Base-by-base conservation (phyloP, 1,140 invertebrate genomes). In the Protaetia brevitarsis region DNA sequence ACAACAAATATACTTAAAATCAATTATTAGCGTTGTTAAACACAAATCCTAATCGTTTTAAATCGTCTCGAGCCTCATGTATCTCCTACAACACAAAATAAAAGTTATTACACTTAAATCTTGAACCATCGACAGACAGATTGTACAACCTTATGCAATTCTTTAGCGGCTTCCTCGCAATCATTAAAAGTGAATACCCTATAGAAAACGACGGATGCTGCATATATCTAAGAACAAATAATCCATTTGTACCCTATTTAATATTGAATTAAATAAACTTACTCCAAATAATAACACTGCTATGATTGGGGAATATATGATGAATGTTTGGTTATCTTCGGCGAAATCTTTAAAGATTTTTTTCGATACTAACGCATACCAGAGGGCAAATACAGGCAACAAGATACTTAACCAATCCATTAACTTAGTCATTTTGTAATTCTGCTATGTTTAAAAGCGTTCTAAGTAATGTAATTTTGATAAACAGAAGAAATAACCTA, bases 141-240 rank as follows among this genome's bases (percentile, higher is more conserved):
- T 45, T 13, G 37, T 13, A 51, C 41, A n/a, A n/a, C n/a, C 69
- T 76, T 71, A 63, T 92, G 86, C n/a, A 96, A 78, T 79, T 95
- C 92, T 69, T 84, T 82, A 6, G 91, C 89, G 27, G 92, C 93
- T 63, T 88, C 84, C 58, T 89, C 83, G 79, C 93, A 95, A 74
- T 94, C 87, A 79, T 95, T 95, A 69, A 96, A 95, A 2, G 88
- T 94, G 62, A 92, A 89, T 0, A 90, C 88, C 72, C 92, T 81
- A 70, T 92, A 94, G 4, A 94, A 77, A 36, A 96, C 85, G 21
- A 90, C 85, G 58, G 77, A 80, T 0, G 83, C 79, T 10, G 92
- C 88, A 77, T 89, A 92, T 11, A 91, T 45, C 87, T 88, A 73
- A 69, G 23, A 30, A 37, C 8, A 19, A 34, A 26, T 34, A 66